Evolutionary conservation across 2,797 vertebrate species (phyloP), one percentile per base, ranked within the genome.

Genomic region (Anniella stebbinsi): DNA sequence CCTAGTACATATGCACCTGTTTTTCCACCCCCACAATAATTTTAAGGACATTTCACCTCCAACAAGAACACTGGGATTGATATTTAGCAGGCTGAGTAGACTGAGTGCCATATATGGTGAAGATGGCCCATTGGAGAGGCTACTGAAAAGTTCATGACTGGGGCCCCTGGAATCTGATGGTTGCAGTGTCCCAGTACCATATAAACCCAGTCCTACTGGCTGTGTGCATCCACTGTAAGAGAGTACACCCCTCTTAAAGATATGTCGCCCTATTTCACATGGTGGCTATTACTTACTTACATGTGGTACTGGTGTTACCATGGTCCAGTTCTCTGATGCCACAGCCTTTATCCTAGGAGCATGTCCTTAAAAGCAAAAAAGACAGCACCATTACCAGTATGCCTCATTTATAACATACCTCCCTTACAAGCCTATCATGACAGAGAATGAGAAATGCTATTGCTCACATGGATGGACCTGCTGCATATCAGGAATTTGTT

Each of bases 291-390:
- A 15, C 6, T 33, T 6, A 89, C 57, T 77, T 63, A 77, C 12
- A 0, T 0, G 78, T 38, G 86, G 66, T n/a, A 93, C 76, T 0
- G 33, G 63, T 0, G 0, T 83, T 13, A 78, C 4, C 76, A 75
- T 15, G 1, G 38, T 83, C 85, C 89, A 84, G 0, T 0, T 30
- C 73, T 93, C 63, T 54, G 87, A 2, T 84, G 15, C 45, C 66
- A 81, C 54, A n/a, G 30, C 3, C 81, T 7, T 66, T 54, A 23
- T 36, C 0, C 77, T 70, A 60, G 23, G 4, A 36, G 86, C 41
- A 18, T 54, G 77, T n/a, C 78, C 89, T 93, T 84, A 57, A 91
- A 89, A 57, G 3, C 80, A 76, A 80, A 60, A 9, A 0, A 89
- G 87, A 84, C 1, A 88, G 60, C 70, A 92, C 8, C 30, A 87